Evolutionary conservation across 2,888 invertebrate genomes (phyloP), one percentile per base, ranked within the genome.

Genomic region (Anagyrus pseudococci): DNA sequence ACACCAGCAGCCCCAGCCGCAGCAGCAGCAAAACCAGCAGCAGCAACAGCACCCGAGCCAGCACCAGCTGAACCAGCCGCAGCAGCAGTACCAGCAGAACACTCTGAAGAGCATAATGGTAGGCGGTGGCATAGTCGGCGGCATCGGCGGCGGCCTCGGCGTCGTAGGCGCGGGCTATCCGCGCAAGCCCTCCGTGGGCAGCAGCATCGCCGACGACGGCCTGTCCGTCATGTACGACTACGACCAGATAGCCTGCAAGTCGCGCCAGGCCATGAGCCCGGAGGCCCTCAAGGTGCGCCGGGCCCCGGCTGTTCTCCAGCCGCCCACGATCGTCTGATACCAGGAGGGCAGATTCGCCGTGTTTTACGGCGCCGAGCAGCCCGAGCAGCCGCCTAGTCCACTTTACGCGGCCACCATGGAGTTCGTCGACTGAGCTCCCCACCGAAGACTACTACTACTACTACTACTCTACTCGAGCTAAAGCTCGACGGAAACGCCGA

Each of bases 231-330:
- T 77, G 70, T 80, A 79, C 69, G 79, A 80, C 71, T 79, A 80
- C 63, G 76, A 76, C 70, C 77, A 76, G 65, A 76, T 78, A 58
- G 69, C 74, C 44, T 64, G 67, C 58, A 78, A 78, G 68, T 69
- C 75, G 61, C 73, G 77, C 48, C 73, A 80, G 59, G 62, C 67
- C 62, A 84, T 82, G 81, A 86, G 82, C 80, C 92, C 88, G 77
- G 93, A 86, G 84, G 90, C 89, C 83, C 89, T 91, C 87, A 92
- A 92, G 89, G 92, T 93, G 85, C 92, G 93, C 84, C 89, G 92
- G 83, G 93, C 93, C 78, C 92, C 93, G 81, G 91, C 92, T 85
- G 91, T 93, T 84, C 86, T 93, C 83, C 93, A 93, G 85, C 91
- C 93, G 76, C 93, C 93, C 82, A 93, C 92, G 85, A 90, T 91